phyloP scores from a whole-genome alignment of 2,888 invertebrate species.

The Tetrapedia diversipes region DNA sequence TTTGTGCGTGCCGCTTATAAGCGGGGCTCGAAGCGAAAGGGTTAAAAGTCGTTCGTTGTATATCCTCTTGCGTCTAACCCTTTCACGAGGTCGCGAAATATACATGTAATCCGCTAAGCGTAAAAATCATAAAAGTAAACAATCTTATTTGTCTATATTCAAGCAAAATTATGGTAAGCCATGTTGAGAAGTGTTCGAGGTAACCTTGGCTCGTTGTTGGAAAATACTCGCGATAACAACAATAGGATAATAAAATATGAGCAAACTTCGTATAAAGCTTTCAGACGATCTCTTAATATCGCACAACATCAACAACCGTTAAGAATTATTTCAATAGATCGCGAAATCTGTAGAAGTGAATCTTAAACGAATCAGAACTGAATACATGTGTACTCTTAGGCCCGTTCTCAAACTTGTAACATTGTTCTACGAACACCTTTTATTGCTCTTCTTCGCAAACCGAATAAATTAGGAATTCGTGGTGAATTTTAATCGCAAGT shows the following conservation, averaged over 20 bases:
- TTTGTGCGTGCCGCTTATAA: no score
- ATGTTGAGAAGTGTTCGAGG: slow-evolving; percentile 20
- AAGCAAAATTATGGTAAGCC: not conserved
- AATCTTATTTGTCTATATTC: not conserved
- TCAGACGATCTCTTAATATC: slow-evolving; percentile 53
- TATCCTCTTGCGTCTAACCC: not conserved
- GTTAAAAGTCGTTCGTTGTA: no score
- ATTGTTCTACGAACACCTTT: slow-evolving; percentile 17
- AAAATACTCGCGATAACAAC: slow-evolving; percentile 48
- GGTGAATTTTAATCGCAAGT: not conserved
- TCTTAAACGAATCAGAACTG: slow-evolving; percentile 11
- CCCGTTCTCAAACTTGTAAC: slow-evolving; percentile 29
- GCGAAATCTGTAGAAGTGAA: slow-evolving; percentile 17
- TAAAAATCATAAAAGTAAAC: not conserved
- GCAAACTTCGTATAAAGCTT: slow-evolving; percentile 57
- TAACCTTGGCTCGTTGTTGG: slow-evolving; percentile 43
- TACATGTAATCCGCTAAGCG: not conserved
- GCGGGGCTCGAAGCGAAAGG: no score
- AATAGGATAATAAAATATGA: slow-evolving; percentile 60
- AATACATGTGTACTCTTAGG: slow-evolving; percentile 61
- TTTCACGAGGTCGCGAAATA: not conserved
- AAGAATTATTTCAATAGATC: slow-evolving; percentile 47
- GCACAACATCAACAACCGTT: slow-evolving; percentile 59
- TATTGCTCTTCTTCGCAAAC: slow-evolving; percentile 33
- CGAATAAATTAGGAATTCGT: slow-evolving; percentile 15